These are phyloP conservation scores for Drosophila acutilabella DNA, from an alignment of 2,888 invertebrate species.

Conservation along the genomic window DNA sequence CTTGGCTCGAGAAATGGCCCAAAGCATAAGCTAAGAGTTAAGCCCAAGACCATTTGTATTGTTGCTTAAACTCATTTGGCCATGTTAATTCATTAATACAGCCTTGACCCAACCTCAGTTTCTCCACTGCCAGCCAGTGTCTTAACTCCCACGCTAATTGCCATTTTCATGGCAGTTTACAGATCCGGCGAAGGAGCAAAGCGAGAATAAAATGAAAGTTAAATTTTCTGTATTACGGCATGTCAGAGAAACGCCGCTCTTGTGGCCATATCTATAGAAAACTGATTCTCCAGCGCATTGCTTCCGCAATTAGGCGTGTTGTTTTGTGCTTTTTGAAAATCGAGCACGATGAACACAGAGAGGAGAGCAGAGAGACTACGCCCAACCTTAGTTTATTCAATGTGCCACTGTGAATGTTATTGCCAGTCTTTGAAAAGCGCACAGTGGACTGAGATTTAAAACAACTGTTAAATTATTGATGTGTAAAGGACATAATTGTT, in stretches of 20 bases:
- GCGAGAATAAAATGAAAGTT: slow-evolving; percentile 52
- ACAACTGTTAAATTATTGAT: neutral
- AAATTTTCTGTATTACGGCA: slow-evolving; percentile 33
- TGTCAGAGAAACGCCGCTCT: slow-evolving; percentile 25
- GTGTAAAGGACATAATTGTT: no score
- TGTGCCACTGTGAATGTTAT: slow-evolving; percentile 30
- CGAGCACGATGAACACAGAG: slow-evolving; percentile 30
- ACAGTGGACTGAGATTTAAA: slow-evolving; percentile 25
- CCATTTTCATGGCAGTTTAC: slow-evolving; percentile 71
- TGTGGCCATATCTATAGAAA: slow-evolving; percentile 54
- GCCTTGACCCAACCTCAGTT: slow-evolving; percentile 45
- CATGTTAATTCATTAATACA: slow-evolving; percentile 80
- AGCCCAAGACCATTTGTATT: slow-evolving; percentile 63
- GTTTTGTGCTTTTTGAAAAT: slow-evolving; percentile 63
- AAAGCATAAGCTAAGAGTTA: slow-evolving; percentile 40
- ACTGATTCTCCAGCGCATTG: slow-evolving; percentile 81
- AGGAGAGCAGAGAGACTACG: neutral
- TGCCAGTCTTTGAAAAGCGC: slow-evolving; percentile 11
- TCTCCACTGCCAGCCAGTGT: slow-evolving; percentile 19
- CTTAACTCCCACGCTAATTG: slow-evolving; percentile 67
- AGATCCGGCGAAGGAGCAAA: slow-evolving; percentile 24
- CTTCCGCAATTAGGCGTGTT: slow-evolving; percentile 83
- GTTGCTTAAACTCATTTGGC: slow-evolving; percentile 74
- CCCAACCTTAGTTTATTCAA: slow-evolving; percentile 44
- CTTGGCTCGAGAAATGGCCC: slow-evolving; percentile 1